Base-by-base conservation (phyloP, 2,113 vertebrate species). In the Halcyon malimbica region DNA sequence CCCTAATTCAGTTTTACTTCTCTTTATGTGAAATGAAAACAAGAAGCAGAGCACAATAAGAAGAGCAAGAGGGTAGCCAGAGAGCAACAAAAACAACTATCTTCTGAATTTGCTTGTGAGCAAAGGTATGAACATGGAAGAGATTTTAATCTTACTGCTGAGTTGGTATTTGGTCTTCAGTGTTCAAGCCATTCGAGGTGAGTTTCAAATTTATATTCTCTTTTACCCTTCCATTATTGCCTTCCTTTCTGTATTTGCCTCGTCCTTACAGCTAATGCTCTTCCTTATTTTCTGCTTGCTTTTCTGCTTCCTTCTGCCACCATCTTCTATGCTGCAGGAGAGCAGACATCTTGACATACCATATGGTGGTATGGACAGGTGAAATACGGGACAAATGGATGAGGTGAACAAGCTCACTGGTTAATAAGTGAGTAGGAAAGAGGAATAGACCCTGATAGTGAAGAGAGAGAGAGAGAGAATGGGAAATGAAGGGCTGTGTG, bases 1-100 rank as follows among this genome's bases (percentile, higher is more conserved):
- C 90, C 82, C 77, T 75, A 76, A 83, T 65, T 88, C 37, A 64
- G 87, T 97, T 96, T 96, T 95, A 91, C 89, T 97, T 97, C 95
- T 67, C 54, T 90, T 95, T 95, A 11, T 20, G 51, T 60, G 75
- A 84, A 92, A 77, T 8, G 26, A 87, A 93, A 83, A 60, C 53
- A 54, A 91, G 73, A 41, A 94, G 29, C 28, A 67, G 54, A 57
- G 19, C 24, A 26, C 25, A n/a, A 29, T 24, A 42, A 75, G 51
- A 21, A 87, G 42, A 56, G 33, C 8, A 64, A 74, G 51, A 74
- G 12, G 78, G 18, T 24, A 48, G 20, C 19, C 13, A 60, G 25
- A 10, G 7, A 26, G 12, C 48, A 90, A 41, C 31, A 41, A 74
- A 89, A 89, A 42, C 14, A 23, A 21, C 41, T 75, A 11, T 73